phyloP scores from a whole-genome alignment of 2,888 invertebrate species.

The Lasioglossum lativentre region DNA sequence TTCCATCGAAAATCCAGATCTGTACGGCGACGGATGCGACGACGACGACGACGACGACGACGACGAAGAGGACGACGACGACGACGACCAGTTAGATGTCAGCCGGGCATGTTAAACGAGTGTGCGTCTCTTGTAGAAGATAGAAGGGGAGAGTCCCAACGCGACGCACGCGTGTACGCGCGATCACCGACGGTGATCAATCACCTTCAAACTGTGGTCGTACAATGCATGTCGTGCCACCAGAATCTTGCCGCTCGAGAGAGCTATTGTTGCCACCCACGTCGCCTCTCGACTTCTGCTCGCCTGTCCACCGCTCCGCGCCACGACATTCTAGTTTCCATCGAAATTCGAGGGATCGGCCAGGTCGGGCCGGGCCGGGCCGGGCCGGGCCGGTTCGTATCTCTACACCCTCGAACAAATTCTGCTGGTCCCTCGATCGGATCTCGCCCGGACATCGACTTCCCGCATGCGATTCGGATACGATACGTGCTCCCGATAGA shows the following conservation, averaged over 20 bases:
- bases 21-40: constrained; percentile 41
- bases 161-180: constrained; percentile 58
- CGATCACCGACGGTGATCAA: constrained; percentile 79
- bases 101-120: constrained; percentile 60
- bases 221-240: constrained; percentile 79
- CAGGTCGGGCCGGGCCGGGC: not conserved
- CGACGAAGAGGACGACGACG: constrained; percentile 21
- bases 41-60: constrained; percentile 22
- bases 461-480: not conserved
- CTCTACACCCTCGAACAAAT: not conserved
- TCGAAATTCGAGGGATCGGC: constrained; percentile 11
- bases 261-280: constrained; percentile 83
- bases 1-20: constrained; percentile 72
- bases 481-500: constrained; percentile 1
- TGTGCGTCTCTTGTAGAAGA: constrained; percentile 50
- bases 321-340: constrained; percentile 47
- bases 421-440: not conserved
- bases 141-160: constrained; percentile 37
- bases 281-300: constrained; percentile 69
- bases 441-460: constrained; percentile 4
- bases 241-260: constrained; percentile 76
- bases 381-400: not conserved
- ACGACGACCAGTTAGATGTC: constrained; percentile 63
- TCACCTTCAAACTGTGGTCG: constrained; percentile 80
- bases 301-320: constrained; percentile 21